A percentile compares a stretch with the other conserved stretches of the same genome.
phyloP scores from a whole-genome alignment of 2,888 invertebrate genomes.

The Acrobasis repandana region DNA sequence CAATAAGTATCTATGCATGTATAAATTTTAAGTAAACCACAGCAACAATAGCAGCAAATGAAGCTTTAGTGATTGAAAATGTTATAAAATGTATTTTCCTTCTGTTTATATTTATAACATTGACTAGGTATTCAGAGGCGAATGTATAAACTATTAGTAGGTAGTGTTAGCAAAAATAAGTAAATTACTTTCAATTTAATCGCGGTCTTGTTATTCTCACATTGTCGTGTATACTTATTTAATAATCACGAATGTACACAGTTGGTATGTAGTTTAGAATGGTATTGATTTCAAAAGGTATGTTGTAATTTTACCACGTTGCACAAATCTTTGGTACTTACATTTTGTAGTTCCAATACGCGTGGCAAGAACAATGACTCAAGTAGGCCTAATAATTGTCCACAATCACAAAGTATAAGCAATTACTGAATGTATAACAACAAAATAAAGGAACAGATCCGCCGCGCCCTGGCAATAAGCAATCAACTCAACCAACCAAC shows the following conservation, averaged over 20 bases:
- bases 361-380: conserved; percentile 28
- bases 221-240: too few species aligned
- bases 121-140: too few species aligned
- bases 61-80: too few species aligned
- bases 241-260: background rate
- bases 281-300: conserved; percentile 54
- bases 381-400: background rate
- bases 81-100: too few species aligned
- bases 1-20: too few species aligned
- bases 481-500: conserved; percentile 1
- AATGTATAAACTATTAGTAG: too few species aligned
- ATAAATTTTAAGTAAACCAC: too few species aligned
- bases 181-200: too few species aligned
- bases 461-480: conserved; percentile 11
- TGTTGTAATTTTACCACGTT: conserved; percentile 32
- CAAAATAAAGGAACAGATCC: conserved; percentile 9
- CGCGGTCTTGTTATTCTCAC: too few species aligned
- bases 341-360: conserved; percentile 36
- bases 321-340: conserved; percentile 37
- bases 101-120: too few species aligned
- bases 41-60: too few species aligned
- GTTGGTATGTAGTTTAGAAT: conserved; percentile 13
- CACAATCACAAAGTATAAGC: conserved; percentile 4
- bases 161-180: too few species aligned
- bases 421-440: background rate